Evolutionary conservation across 2,888 invertebrate species (phyloP).

Genomic region (Masnerella sp.): DNA sequence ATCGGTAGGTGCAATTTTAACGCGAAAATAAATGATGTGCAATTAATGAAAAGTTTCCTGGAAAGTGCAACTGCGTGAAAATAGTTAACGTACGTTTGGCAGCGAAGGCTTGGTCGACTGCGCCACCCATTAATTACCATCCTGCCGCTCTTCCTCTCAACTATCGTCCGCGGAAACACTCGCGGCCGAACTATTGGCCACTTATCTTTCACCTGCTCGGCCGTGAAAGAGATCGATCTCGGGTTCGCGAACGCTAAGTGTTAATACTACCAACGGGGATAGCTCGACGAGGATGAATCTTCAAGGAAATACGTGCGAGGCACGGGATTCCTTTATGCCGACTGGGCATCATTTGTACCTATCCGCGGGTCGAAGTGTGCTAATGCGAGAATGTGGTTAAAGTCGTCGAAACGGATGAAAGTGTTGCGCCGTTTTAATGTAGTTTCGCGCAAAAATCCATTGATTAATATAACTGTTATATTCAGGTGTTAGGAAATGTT

Average conservation of each 20-base stretch:
- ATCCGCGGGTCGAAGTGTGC: slow-evolving; percentile 31
- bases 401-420: slow-evolving; percentile 33
- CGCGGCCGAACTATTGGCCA: slow-evolving; percentile 42
- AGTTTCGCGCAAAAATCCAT: too few species aligned
- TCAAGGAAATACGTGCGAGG: slow-evolving; percentile 44
- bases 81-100: slow-evolving; percentile 16
- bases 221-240: slow-evolving; percentile 59
- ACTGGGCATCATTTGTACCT: slow-evolving; percentile 42
- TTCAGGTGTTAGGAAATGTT: too few species aligned
- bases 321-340: slow-evolving; percentile 39
- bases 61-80: slow-evolving; percentile 10
- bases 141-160: slow-evolving; percentile 45
- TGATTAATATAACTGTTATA: too few species aligned
- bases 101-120: slow-evolving; percentile 31
- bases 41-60: slow-evolving; percentile 18
- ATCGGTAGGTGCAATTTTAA: too few species aligned
- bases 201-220: slow-evolving; percentile 58
- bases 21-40: slow-evolving; percentile 9
- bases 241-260: slow-evolving; percentile 39
- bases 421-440: slow-evolving; percentile 17
- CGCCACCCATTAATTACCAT: slow-evolving; percentile 47
- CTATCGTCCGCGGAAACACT: slow-evolving; percentile 53
- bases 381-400: slow-evolving; percentile 43
- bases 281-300: slow-evolving; percentile 52
- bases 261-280: slow-evolving; percentile 39